Percentiles rank a stretch among this genome's conserved stretches.
Evolutionary conservation across 2,113 vertebrate genomes (phyloP).

Genomic region (Misgurnus mizolepis): DNA sequence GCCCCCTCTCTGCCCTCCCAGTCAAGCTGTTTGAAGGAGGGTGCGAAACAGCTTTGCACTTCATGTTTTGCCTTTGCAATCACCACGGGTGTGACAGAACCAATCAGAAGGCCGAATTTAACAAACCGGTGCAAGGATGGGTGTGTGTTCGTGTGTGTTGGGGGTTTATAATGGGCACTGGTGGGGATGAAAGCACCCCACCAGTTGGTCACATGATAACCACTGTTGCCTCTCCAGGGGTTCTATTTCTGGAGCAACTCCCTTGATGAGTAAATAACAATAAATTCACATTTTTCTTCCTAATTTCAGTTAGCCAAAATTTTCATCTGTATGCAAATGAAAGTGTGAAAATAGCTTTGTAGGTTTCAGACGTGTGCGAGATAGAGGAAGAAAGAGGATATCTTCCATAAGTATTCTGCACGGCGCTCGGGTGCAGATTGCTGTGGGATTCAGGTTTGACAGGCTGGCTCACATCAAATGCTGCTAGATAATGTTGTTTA

Average conservation of each 20-base stretch:
- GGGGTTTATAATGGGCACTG: conserved; percentile 37
- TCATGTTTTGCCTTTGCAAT: conserved; percentile 33
- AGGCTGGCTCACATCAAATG: conserved; percentile 54
- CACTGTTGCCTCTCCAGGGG: conserved; percentile 43
- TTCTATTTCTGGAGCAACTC: conserved; percentile 16
- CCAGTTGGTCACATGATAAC: conserved; percentile 60
- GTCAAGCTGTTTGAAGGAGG: conserved; percentile 42
- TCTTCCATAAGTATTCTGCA: conserved; percentile 50
- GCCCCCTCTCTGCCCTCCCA: conserved; percentile 3
- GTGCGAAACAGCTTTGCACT: conserved; percentile 39
- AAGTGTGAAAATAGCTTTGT: conserved; percentile 22
- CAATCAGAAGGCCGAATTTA: conserved; percentile 45
- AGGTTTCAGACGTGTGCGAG: background rate
- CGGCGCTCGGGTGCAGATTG: conserved; percentile 47
- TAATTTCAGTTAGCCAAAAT: conserved; percentile 1
- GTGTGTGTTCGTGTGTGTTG: conserved; percentile 44
- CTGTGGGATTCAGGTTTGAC: conserved; percentile 49
- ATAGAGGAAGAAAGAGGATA: conserved; percentile 21
- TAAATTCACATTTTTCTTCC: conserved; percentile 13
- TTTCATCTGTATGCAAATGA: conserved; percentile 38
- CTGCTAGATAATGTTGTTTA: conserved; percentile 49
- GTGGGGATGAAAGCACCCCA: conserved; percentile 52
- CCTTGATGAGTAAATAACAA: conserved; percentile 34
- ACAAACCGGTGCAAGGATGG: conserved; percentile 37
- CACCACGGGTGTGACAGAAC: conserved; percentile 36